Evolutionary conservation across 2,888 invertebrate genomes (phyloP).

Genomic region (Stenchaetothrips biformis): DNA sequence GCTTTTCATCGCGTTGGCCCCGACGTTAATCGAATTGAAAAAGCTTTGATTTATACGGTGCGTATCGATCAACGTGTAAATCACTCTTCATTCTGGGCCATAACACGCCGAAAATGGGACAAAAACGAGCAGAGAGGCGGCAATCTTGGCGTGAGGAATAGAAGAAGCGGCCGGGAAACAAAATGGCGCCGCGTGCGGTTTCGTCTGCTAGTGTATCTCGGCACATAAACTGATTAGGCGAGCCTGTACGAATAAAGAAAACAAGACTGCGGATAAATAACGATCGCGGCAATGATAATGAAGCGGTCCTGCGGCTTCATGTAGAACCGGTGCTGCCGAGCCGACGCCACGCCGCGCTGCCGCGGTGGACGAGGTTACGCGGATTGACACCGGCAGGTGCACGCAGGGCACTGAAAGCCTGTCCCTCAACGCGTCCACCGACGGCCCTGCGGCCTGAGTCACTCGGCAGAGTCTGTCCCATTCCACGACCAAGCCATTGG

Average conservation of each 20-base stretch:
- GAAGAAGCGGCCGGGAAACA: neutral
- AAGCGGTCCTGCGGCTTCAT: neutral
- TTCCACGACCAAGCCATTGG: no score
- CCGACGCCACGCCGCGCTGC: neutral
- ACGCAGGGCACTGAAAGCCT: neutral
- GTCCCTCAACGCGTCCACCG: no score
- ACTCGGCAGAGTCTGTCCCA: no score
- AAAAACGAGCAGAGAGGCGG: neutral
- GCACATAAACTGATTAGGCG: constrained; percentile 19
- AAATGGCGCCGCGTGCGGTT: neutral
- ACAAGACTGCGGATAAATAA: neutral
- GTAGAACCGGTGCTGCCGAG: neutral
- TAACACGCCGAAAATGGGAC: neutral
- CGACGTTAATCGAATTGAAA: constrained; percentile 8
- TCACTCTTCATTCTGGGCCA: neutral
- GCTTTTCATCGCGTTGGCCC: neutral
- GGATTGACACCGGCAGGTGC: neutral
- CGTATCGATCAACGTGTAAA: constrained; percentile 1
- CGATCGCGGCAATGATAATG: neutral
- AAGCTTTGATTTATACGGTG: neutral
- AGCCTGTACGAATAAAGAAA: neutral
- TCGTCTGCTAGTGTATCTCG: neutral
- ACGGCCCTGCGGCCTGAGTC: no score
- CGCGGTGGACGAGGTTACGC: neutral
- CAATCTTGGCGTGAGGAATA: neutral